A percentile compares a stretch with the other conserved stretches of the same genome.
Evolutionary conservation across 2,113 vertebrate species (phyloP).

Genomic region (Marmota monax): DNA sequence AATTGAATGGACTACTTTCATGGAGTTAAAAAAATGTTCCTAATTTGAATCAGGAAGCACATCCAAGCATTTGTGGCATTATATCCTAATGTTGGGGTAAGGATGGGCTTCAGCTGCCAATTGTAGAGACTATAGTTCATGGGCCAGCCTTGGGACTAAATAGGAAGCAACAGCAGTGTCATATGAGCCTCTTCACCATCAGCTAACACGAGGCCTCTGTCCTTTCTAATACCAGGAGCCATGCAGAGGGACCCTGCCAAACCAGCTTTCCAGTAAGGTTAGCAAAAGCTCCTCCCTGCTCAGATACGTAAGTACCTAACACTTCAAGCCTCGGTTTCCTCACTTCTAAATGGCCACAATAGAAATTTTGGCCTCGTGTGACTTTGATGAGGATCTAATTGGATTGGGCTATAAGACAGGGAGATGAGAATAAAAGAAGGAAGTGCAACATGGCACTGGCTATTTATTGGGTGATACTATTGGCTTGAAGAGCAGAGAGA

Average conservation of each 20-base stretch:
- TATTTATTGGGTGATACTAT: not conserved
- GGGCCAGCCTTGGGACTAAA: not conserved
- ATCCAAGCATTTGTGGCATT: slow-evolving; percentile 31
- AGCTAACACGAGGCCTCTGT: not conserved
- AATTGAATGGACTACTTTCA: slow-evolving; percentile 66
- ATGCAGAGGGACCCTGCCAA: not conserved
- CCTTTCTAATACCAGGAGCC: not conserved
- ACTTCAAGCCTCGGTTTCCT: slow-evolving; percentile 1
- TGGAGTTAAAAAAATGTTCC: not conserved
- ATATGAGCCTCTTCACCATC: not conserved
- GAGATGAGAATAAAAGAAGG: not conserved
- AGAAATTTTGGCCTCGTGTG: not conserved
- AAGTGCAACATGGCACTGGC: not conserved
- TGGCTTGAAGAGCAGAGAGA: not conserved
- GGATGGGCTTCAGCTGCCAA: not conserved
- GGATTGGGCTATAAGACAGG: not conserved
- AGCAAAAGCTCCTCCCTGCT: not conserved
- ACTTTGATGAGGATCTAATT: slow-evolving; percentile 11
- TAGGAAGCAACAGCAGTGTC: not conserved
- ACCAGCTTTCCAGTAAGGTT: not conserved
- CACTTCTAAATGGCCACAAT: not conserved
- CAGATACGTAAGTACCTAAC: not conserved
- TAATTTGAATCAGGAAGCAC: slow-evolving; percentile 62
- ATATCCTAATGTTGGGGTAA: not conserved
- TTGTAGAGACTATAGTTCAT: not conserved